Evolutionary conservation across 2,888 invertebrate genomes (phyloP), one percentile per base, ranked within the genome.

Genomic region (Drosophila barbarae): DNA sequence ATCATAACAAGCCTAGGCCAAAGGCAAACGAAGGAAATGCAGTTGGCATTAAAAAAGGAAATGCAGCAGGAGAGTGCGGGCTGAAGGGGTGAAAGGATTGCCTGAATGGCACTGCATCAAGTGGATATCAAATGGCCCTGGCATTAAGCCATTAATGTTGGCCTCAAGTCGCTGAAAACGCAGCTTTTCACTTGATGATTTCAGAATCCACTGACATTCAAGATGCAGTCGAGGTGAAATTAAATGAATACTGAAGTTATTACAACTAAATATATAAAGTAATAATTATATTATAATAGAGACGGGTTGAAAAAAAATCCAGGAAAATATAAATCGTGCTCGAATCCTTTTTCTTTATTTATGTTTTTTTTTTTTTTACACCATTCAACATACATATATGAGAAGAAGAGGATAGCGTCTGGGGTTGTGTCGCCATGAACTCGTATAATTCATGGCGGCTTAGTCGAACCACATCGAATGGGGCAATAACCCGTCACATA

Each of bases 101-200:
- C 41, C 36, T 57, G 44, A 44, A 44, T 46, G 46, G 30, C 30
- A 46, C 30, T 30, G 46, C 46, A 30, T 46, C 10, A 39, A 66
- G 60, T 69, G 66, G 34, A 15, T 69, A 69, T 58, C 50, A 39
- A 59, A 69, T 66, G 69, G 69, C 69, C 66, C 50, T 66, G 66
- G 59, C 60, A 66, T 58, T 66, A 66, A 18, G 59, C 50, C 59
- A 69, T 69, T 69, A 66, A 69, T 36, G 42, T 46, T 39, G 46
- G 58, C 28, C 47, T 49, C 36, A 26, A 56, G 42, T 34, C 41
- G 35, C n/a, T 36, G 28, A 15, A 67, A 47, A 36, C n/a, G 26
- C 28, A 13, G 18, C n/a, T 12, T 28, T 35, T 30, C 18, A 10
- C 2, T 4, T 12, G 28, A 38, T 50, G 34, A 34, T 39, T 36